Percentiles rank a stretch among this genome's conserved stretches.
These are phyloP conservation scores for Agriopis leucophaearia DNA, from an alignment of 2,888 invertebrate genomes.

Conservation along the genomic window DNA sequence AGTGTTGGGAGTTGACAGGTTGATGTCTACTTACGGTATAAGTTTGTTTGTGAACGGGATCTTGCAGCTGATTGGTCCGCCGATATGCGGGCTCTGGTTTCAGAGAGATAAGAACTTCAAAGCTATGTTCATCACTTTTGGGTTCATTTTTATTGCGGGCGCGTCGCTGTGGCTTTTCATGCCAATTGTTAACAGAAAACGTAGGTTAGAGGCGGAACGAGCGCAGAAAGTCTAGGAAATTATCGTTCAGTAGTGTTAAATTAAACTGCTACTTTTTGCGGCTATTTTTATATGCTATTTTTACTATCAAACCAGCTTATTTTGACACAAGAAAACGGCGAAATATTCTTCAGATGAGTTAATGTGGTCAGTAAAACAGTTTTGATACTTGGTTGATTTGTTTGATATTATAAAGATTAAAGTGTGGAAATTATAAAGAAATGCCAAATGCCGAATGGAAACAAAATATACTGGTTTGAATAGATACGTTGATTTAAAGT, in stretches of 20 bases:
- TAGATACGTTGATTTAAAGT: constrained; percentile 1
- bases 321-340: too few relatives aligned
- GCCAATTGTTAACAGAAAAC: constrained; percentile 88
- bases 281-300: constrained; percentile 15
- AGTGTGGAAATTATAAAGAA: too few relatives aligned
- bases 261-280: neutral
- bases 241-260: neutral
- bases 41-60: constrained; percentile 94
- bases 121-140: constrained; percentile 91
- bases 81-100: constrained; percentile 91
- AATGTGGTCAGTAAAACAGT: too few relatives aligned
- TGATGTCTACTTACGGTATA: constrained; percentile 95
- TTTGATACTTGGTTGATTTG: too few relatives aligned
- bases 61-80: constrained; percentile 92
- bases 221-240: constrained; percentile 48
- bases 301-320: neutral
- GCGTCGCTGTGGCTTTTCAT: constrained; percentile 91
- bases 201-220: constrained; percentile 55
- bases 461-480: neutral
- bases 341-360: too few relatives aligned
- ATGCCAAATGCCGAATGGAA: too few relatives aligned
- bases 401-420: too few relatives aligned
- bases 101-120: constrained; percentile 88
- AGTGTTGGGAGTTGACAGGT: constrained; percentile 92
- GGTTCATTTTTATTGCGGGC: constrained; percentile 90